Evolutionary conservation across 2,888 invertebrate species (phyloP).

Genomic region (Lasioglossum calceatum): DNA sequence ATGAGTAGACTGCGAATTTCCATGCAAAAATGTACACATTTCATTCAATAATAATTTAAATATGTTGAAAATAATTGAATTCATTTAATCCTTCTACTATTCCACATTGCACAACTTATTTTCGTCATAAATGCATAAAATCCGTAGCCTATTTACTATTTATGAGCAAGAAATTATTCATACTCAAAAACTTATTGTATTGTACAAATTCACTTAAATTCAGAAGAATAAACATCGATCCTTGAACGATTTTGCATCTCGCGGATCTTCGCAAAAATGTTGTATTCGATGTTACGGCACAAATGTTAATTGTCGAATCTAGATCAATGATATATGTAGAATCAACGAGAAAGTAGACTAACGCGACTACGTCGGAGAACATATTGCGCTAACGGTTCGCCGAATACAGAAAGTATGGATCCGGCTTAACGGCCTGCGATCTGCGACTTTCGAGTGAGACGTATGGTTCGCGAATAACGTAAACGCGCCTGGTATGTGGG

Average conservation of each 20-base stretch:
- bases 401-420: neutral
- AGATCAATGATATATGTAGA: too few species aligned
- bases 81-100: neutral
- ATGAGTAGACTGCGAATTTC: too few species aligned
- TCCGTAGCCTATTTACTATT: neutral
- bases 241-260: too few species aligned
- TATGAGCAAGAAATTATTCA: neutral
- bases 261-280: too few species aligned
- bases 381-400: neutral
- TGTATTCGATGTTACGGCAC: too few species aligned
- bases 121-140: too few species aligned
- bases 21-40: neutral
- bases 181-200: too few species aligned
- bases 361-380: neutral
- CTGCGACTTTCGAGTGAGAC: constrained; percentile 6
- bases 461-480: constrained; percentile 40
- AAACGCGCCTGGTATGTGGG: constrained; percentile 47
- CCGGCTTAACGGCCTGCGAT: constrained; percentile 7
- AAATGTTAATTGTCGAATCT: too few species aligned
- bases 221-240: neutral
- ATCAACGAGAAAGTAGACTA: too few species aligned
- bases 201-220: neutral
- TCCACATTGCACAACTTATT: too few species aligned
- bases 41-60: neutral
- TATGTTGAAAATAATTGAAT: neutral